A percentile compares a stretch with the other conserved stretches of the same genome.
These are phyloP conservation scores for Mirounga angustirostris DNA, from an alignment of 2,113 vertebrate species.

Conservation along the genomic window DNA sequence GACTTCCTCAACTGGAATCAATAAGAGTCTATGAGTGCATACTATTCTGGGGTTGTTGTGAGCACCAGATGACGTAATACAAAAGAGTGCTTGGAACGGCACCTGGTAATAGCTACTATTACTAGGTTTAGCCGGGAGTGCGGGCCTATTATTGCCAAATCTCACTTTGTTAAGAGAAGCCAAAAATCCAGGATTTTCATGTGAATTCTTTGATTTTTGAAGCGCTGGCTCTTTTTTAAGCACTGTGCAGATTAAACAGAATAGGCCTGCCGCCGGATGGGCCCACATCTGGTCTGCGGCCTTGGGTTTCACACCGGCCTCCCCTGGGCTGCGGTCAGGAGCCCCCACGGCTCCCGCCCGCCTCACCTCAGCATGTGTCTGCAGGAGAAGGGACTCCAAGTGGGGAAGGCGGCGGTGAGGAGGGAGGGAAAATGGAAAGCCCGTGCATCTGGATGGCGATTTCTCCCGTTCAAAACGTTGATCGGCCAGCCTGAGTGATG, in stretches of 20 bases:
- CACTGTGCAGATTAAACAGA: slow-evolving; percentile 11
- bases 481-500: slow-evolving; percentile 75
- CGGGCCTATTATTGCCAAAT: not conserved
- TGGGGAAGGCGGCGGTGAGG: not conserved
- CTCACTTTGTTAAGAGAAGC: slow-evolving; percentile 19
- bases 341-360: not conserved
- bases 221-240: not conserved
- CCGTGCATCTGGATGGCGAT: not conserved
- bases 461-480: slow-evolving; percentile 73
- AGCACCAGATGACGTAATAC: not conserved
- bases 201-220: slow-evolving; percentile 12
- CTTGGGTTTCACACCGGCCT: not conserved
- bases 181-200: not conserved
- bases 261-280: not conserved
- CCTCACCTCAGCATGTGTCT: not conserved
- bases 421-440: not conserved
- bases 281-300: slow-evolving; percentile 40
- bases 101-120: not conserved
- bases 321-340: not conserved
- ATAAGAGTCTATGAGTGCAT: not conserved
- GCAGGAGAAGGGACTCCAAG: not conserved
- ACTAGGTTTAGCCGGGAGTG: not conserved
- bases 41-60: not conserved
- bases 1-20: not conserved
- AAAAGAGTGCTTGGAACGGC: not conserved